Base-by-base conservation (phyloP, 2,797 vertebrate genomes). In the Acanthornis magna region DNA sequence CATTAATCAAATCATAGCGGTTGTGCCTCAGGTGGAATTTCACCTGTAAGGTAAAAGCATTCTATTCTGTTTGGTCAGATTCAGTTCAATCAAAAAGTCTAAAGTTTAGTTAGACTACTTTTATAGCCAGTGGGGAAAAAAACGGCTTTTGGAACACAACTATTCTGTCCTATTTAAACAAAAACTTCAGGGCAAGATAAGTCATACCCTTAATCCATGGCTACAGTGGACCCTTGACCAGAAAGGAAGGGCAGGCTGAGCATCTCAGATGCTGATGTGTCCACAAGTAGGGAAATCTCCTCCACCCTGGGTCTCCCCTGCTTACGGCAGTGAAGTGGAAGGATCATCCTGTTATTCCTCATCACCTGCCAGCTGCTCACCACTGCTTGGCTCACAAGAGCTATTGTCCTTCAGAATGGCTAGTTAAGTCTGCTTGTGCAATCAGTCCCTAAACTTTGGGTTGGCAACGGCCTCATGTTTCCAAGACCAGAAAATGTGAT, bases 401-500 rank as follows among this genome's bases (percentile, higher is more conserved):
- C 72, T 90, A 95, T 66, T 96, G 90, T 95, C 90, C 74, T 94
- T 45, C 80, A 90, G 90, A 88, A 61, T 26, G 66, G 66, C 79
- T 84, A 68, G 57, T 34, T 65, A 60, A 60, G 62, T 38, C 95
- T 96, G 95, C 88, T 95, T 95, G 88, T 95, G 95, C 83, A 95
- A 96, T 95, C 90, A 96, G 2, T 29, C 51, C 62, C 83, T 78
- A 62, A 95, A 91, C 79, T 86, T 81, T 8, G 62, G 62, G 73
- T 38, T 96, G 95, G 96, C 91, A 88, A 79, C 0, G 2, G 70
- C 40, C 40, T 94, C 5, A 2, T 66, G 76, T 96, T 96, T 96
- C 96, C 96, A 91, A 93, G 83, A 62, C 83, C 73, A 96, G 94
- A 95, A 96, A 96, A 95, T 91, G 85, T 96, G 96, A 96, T 95